A percentile compares a stretch with the other conserved stretches of the same genome.
Evolutionary conservation across 2,797 vertebrate genomes (phyloP).

Genomic region (Gymnothorax javanicus): DNA sequence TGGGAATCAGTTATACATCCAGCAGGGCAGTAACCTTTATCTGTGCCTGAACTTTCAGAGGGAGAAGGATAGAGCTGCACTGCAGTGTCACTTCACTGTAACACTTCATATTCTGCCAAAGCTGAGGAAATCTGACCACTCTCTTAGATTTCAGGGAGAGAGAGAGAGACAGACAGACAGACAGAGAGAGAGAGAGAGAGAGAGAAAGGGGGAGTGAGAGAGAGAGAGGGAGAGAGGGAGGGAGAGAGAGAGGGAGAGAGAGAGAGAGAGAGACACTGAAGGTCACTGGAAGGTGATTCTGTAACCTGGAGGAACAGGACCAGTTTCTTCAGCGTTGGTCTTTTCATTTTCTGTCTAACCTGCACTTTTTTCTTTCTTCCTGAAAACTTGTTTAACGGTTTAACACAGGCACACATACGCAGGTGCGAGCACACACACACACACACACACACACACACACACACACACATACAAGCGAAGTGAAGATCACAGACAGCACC

Average conservation of each 20-base stretch:
- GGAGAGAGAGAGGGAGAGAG: not conserved
- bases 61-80: not conserved
- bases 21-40: slow-evolving; percentile 52
- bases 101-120: slow-evolving; percentile 25
- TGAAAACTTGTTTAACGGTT: slow-evolving; percentile 9
- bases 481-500: no score
- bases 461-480: not conserved
- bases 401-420: not conserved
- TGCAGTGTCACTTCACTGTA: not conserved
- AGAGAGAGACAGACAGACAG: not conserved
- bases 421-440: not conserved
- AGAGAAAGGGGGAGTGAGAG: not conserved
- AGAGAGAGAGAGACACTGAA: not conserved
- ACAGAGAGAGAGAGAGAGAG: not conserved
- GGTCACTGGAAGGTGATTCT: slow-evolving; percentile 24
- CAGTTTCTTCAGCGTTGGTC: slow-evolving; percentile 29
- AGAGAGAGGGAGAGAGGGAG: not conserved
- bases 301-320: slow-evolving; percentile 30
- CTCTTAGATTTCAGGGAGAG: not conserved
- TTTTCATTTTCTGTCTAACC: slow-evolving; percentile 29
- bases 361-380: slow-evolving; percentile 25
- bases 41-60: slow-evolving; percentile 63
- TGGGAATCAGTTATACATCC: slow-evolving; percentile 69
- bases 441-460: not conserved
- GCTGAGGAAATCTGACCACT: not conserved